Evolutionary conservation across 1,140 invertebrate species (phyloP), one percentile per base, ranked within the genome.

Genomic region (Drosophila oshimai): DNA sequence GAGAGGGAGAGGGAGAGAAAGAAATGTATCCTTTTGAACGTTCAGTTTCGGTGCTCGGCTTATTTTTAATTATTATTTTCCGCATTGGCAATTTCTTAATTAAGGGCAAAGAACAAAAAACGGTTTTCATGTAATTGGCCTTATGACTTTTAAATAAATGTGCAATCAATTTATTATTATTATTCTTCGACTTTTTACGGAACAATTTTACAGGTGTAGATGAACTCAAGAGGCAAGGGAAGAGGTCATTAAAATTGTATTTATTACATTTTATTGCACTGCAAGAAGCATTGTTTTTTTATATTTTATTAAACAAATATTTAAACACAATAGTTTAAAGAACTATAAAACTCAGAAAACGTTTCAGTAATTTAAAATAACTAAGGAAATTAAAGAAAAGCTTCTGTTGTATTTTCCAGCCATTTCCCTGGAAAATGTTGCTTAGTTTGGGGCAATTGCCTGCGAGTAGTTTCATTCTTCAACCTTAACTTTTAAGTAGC

Each of bases 21-120:
- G 36, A 44, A 61, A 68, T 70, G 47, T 50, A 76, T 79, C 76
- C 70, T 69, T 74, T 74, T 64, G 42, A 37, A 51, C 53, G 65
- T 44, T n/a, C n/a, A n/a, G n/a, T n/a, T 64, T 55, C 51, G 37
- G 44, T 60, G 45, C 55, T 46, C 39, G 58, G 58, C 80, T 86
- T 84, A 86, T 86, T 84, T 79, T 75, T 86, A 79, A 84, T 84
- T 86, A 84, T 84, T 74, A 75, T 86, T 86, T 86, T 86, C 69
- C 80, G 80, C 80, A 84, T 80, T 84, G 80, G 53, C 60, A 86
- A 84, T 84, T 84, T 75, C 80, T 80, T 86, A 72, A 84, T 86
- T 72, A 86, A 86, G 74, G 71, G 51, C 33, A 51, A 34, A 36
- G 17, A 45, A 70, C 24, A 22, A 24, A 36, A 64, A 62, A 20